Evolutionary conservation across 1,140 invertebrate species (phyloP), one percentile per base, ranked within the genome.

Genomic region (Drosophila orosa): DNA sequence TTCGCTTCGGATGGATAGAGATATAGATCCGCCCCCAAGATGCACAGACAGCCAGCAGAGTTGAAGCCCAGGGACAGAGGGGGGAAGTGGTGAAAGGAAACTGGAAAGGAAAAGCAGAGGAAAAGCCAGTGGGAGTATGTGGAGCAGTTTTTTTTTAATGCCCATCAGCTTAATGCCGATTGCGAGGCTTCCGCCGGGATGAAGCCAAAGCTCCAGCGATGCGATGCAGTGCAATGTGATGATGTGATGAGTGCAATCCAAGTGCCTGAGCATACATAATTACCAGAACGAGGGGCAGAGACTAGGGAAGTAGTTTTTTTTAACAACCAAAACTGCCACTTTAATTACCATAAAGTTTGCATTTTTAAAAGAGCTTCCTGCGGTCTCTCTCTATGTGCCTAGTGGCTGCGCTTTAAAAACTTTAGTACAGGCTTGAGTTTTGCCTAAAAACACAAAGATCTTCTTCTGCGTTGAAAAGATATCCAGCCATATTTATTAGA

Each of bases 261-360:
- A 75, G 72, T 52, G 72, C 66, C 57, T 59, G 54, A 52, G 44
- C 60, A 75, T 67, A 67, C 61, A 75, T 73, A 60, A 73, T 73
- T 73, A 73, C 45, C 67, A 50, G 45, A 60, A 25, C 33, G 54
- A 50, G 44, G 67, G 71, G 42, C 33, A 24, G 29, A 17, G 3
- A 58, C 19, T 29, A 5, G 58, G 17, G 19, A 47, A 39, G 33
- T 52, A 29, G 63, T 56, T 25, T 27, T 37, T 22, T 44, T 25
- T 27, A 13, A 25, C 52, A 57, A 7, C 19, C 31, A 19, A 37
- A 29, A 57, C 48, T 24, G 9, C 1, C 19, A 12, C 65, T 37
- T 75, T 65, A 83, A 71, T 79, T 79, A 82, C 44, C 56, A 79
- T 83, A 39, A 71, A 71, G 25, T 58, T 55, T 58, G 19, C 65